A percentile compares a stretch with the other conserved stretches of the same genome.
Evolutionary conservation across 2,888 invertebrate species (phyloP).

Genomic region (Invenusta paracnida): DNA sequence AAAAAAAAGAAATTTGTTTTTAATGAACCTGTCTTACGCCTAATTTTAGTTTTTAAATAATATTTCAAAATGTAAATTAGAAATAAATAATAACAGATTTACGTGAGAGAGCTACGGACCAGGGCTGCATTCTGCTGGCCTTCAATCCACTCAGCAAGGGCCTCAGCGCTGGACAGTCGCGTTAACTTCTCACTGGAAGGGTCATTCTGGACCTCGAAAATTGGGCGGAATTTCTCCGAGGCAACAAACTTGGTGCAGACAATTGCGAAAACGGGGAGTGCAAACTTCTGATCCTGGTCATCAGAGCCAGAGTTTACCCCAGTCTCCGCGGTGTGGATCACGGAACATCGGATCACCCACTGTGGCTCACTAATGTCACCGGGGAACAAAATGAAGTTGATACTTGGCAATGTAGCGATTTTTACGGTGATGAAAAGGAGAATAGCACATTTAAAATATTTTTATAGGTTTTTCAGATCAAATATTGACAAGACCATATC

Average conservation of each 20-base stretch:
- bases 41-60: no score
- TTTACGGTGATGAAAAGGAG: no score
- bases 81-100: not conserved
- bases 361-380: not conserved
- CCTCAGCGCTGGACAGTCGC: not conserved
- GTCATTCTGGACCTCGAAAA: not conserved
- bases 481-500: no score
- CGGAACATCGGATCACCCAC: not conserved
- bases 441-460: no score
- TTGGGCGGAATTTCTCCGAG: not conserved
- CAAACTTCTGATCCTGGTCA: not conserved
- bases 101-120: not conserved
- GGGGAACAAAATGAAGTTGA: no score
- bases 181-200: not conserved
- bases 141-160: not conserved
- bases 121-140: not conserved
- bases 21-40: no score
- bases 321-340: not conserved
- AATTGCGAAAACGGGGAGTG: not conserved
- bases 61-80: no score
- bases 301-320: not conserved
- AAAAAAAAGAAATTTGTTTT: no score
- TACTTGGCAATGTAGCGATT: no score
- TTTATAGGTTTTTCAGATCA: no score
- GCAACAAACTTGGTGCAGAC: not conserved